A percentile compares a stretch with the other conserved stretches of the same genome.
phyloP scores from a whole-genome alignment of 2,888 invertebrate genomes.

The Blastobasis adustella region DNA sequence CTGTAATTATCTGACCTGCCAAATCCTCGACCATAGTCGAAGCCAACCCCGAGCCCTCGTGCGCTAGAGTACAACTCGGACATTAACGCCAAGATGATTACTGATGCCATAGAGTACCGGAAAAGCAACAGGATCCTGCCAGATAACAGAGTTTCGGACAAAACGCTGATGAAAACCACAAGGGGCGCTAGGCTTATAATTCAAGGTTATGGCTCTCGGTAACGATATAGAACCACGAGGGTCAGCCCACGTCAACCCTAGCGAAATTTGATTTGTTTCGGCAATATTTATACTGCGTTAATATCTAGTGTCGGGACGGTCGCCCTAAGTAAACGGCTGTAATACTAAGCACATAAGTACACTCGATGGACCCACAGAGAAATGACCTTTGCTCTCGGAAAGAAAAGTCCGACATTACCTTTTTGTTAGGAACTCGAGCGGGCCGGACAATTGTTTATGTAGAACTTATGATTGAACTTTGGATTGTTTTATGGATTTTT shows the following conservation, averaged over 20 bases:
- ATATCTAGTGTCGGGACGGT: slow-evolving; percentile 46
- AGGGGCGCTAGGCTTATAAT: slow-evolving; percentile 49
- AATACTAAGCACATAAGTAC: slow-evolving; percentile 53
- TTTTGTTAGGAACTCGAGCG: slow-evolving; percentile 36
- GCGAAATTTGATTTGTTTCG: slow-evolving; percentile 37
- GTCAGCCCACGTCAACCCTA: not conserved
- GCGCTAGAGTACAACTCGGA: too few species aligned
- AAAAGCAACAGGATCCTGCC: too few species aligned
- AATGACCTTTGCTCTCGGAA: slow-evolving; percentile 47
- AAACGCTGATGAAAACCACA: slow-evolving; percentile 18
- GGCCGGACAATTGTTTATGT: slow-evolving; percentile 26
- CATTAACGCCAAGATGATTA: too few species aligned
- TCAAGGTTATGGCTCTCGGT: slow-evolving; percentile 19
- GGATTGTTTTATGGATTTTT: too few species aligned
- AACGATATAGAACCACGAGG: not conserved
- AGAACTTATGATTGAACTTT: not conserved
- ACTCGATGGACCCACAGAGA: slow-evolving; percentile 46
- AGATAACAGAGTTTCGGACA: too few species aligned
- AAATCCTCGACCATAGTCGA: too few species aligned
- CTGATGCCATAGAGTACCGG: too few species aligned
- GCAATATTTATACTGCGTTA: slow-evolving; percentile 59
- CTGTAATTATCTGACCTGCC: too few species aligned
- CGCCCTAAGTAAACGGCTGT: slow-evolving; percentile 54
- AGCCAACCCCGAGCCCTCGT: too few species aligned
- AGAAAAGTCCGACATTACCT: slow-evolving; percentile 50